Conservation (phyloP, 1,140 invertebrate genomes). For the Trichoplusia ni region DNA sequence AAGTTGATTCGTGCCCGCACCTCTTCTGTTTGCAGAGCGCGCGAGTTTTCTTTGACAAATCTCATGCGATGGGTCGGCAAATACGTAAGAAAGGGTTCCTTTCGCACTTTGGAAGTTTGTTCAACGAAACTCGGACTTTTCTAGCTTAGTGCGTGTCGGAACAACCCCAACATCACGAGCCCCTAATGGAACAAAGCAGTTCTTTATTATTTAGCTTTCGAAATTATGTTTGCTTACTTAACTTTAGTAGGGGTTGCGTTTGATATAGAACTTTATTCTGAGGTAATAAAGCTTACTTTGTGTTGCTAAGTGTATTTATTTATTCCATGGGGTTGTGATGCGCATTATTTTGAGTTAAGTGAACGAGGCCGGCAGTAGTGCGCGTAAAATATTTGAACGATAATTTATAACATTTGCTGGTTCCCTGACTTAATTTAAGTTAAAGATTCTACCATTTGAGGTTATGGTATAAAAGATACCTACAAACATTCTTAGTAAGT, state of each 20-base stretch:
- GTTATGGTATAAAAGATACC: too few species aligned
- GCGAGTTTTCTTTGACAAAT: conserved; percentile 52
- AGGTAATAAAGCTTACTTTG: neutral
- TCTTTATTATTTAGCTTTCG: conserved; percentile 26
- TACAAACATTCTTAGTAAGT: too few species aligned
- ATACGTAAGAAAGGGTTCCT: conserved; percentile 41
- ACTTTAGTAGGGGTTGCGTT: neutral
- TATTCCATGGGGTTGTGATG: neutral
- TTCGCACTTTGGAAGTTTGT: conserved; percentile 29
- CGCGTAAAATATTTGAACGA: neutral
- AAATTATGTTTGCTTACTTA: conserved; percentile 25
- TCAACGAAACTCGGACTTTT: conserved; percentile 22
- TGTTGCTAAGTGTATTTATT: neutral
- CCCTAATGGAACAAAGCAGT: conserved; percentile 25
- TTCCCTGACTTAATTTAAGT: too few species aligned
- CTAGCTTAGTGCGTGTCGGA: conserved; percentile 24
- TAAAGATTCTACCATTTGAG: too few species aligned
- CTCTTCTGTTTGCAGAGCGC: conserved; percentile 24
- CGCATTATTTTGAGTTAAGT: neutral
- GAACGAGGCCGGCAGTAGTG: neutral
- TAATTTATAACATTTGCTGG: too few species aligned
- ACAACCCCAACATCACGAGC: conserved; percentile 9
- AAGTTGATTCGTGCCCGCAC: conserved; percentile 28
- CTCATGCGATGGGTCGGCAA: conserved; percentile 41
- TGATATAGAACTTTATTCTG: neutral